Evolutionary conservation across 2,888 invertebrate species (phyloP).

Genomic region (Mantis religiosa): DNA sequence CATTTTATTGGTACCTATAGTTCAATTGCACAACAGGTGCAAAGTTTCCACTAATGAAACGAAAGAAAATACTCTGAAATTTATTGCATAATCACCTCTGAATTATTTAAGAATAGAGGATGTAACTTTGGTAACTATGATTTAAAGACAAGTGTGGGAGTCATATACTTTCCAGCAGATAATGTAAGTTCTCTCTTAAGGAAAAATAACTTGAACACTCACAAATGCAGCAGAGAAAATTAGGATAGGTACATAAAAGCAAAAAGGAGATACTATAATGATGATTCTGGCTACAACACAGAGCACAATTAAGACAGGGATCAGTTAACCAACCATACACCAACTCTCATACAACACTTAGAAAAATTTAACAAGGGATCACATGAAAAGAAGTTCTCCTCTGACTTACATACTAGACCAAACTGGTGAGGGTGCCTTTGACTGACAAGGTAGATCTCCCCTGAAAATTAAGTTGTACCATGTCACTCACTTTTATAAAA

Average conservation of each 20-base stretch:
- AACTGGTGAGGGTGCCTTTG: constrained; percentile 42
- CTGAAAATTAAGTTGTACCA: constrained; percentile 26
- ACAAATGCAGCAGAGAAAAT: background rate
- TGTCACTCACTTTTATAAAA: background rate
- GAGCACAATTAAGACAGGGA: background rate
- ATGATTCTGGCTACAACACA: constrained; percentile 8
- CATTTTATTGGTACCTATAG: too few relatives aligned
- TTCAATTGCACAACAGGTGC: too few relatives aligned
- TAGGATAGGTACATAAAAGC: background rate
- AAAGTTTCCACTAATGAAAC: too few relatives aligned
- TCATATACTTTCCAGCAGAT: background rate
- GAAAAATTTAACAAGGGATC: constrained; percentile 15
- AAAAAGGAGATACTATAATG: background rate
- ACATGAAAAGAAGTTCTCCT: background rate
- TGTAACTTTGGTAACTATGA: background rate
- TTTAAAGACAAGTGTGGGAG: background rate
- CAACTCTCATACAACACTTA: constrained; percentile 24
- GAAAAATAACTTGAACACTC: background rate
- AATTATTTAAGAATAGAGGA: background rate
- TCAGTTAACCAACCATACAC: constrained; percentile 21
- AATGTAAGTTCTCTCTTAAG: background rate
- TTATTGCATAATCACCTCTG: background rate
- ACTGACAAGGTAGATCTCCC: constrained; percentile 45
- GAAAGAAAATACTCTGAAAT: too few relatives aligned
- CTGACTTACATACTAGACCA: constrained; percentile 46